These are phyloP conservation scores for Hemibagrus guttatus DNA, from an alignment of 2,797 vertebrate genomes.

Conservation along the genomic window DNA sequence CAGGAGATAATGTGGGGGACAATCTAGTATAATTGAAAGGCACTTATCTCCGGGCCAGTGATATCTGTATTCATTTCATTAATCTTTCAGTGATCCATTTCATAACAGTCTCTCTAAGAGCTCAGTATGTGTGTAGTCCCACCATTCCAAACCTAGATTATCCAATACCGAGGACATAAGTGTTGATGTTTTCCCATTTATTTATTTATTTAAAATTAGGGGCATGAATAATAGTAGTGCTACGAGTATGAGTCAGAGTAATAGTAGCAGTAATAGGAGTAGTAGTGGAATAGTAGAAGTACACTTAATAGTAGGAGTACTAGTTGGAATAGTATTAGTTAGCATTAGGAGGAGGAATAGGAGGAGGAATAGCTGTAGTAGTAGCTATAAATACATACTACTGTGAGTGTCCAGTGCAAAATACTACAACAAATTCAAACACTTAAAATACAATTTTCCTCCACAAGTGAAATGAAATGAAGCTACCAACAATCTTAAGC, in stretches of 20 bases:
- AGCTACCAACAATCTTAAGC: slow-evolving; percentile 13
- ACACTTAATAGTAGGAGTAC: background rate
- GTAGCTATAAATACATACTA: slow-evolving; percentile 1
- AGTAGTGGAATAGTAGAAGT: background rate
- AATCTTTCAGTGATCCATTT: slow-evolving; percentile 67
- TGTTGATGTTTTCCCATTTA: background rate
- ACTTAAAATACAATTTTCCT: slow-evolving; percentile 10
- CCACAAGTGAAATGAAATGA: slow-evolving; percentile 34
- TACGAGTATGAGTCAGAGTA: background rate
- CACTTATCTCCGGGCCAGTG: slow-evolving; percentile 66
- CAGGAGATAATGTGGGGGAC: slow-evolving; percentile 59
- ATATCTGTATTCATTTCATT: slow-evolving; percentile 69
- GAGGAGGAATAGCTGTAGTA: background rate
- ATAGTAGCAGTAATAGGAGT: background rate
- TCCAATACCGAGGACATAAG: background rate
- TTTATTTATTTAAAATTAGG: background rate
- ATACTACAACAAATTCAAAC: slow-evolving; percentile 6
- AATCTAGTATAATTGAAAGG: slow-evolving; percentile 71
- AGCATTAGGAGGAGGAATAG: background rate
- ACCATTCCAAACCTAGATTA: slow-evolving; percentile 17
- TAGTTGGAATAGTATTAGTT: background rate
- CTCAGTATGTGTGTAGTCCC: slow-evolving; percentile 21
- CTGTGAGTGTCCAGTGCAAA: background rate
- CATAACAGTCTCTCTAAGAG: slow-evolving; percentile 56
- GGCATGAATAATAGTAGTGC: background rate